Conservation (phyloP, 2,113 vertebrate genomes). For the Caranx melampygus region DNA sequence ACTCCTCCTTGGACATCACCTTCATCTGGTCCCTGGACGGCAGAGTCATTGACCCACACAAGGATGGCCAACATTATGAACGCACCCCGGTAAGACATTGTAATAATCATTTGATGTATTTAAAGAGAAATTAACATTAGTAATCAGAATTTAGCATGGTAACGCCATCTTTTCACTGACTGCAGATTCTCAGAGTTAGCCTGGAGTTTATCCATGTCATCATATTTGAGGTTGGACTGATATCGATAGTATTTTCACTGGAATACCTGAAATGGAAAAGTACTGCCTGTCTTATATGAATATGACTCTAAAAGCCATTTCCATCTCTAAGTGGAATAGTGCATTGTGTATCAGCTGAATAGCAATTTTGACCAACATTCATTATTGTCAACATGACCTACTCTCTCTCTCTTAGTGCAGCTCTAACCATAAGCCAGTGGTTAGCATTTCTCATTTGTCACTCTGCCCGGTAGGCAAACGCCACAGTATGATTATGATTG, state of each 20-base stretch:
- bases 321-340: constrained; percentile 23
- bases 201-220: background rate
- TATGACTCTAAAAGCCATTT: constrained; percentile 48
- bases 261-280: constrained; percentile 57
- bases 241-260: constrained; percentile 43
- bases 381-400: constrained; percentile 64
- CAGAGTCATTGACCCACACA: constrained; percentile 90
- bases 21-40: constrained; percentile 95
- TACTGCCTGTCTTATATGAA: constrained; percentile 25
- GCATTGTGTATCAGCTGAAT: constrained; percentile 61
- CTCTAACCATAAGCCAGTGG: constrained; percentile 57
- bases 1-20: constrained; percentile 90
- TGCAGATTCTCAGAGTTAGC: background rate
- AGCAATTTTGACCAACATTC: constrained; percentile 50
- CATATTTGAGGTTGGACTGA: constrained; percentile 47
- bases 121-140: background rate
- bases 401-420: constrained; percentile 25
- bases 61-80: constrained; percentile 88
- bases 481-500: constrained; percentile 67
- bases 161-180: background rate
- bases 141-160: background rate
- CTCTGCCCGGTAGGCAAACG: constrained; percentile 52
- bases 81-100: constrained; percentile 86
- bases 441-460: constrained; percentile 62
- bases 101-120: background rate